Evolutionary conservation across 2,797 vertebrate genomes (phyloP).

Genomic region (Brachyrhaphis roseni): DNA sequence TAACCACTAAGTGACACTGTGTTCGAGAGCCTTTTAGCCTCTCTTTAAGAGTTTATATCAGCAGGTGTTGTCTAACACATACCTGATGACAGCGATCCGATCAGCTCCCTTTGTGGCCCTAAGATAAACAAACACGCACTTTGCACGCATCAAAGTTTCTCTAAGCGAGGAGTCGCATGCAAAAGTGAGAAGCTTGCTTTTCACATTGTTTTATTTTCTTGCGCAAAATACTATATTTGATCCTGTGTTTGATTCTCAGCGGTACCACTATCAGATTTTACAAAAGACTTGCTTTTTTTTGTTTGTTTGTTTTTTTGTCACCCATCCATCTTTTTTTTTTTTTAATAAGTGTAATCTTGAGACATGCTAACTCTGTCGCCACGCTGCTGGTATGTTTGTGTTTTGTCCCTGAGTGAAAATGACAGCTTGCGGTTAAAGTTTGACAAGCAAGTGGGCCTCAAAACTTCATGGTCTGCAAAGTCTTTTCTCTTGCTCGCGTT

Average conservation of each 20-base stretch:
- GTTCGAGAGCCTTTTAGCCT: constrained; percentile 42
- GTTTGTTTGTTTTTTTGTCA: too few species aligned
- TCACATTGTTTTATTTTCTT: background rate
- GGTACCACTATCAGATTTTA: background rate
- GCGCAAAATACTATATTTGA: background rate
- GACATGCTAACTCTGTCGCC: background rate
- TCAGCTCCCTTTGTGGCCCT: constrained; percentile 13
- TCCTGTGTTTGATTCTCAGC: background rate
- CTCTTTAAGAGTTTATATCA: constrained; percentile 50
- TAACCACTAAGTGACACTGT: constrained; percentile 57
- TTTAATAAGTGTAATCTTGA: background rate
- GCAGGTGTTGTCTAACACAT: constrained; percentile 33
- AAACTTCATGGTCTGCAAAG: background rate
- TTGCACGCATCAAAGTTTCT: background rate
- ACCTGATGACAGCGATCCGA: constrained; percentile 42
- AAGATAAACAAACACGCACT: constrained; percentile 36
- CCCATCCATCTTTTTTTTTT: background rate
- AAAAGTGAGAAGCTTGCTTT: background rate
- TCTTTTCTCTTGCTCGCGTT: background rate
- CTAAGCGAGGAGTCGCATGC: constrained; percentile 4
- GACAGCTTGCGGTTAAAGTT: background rate
- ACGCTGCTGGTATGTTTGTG: too few species aligned
- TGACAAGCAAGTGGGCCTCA: background rate
- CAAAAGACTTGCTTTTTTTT: background rate
- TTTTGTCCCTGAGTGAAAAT: background rate